Evolutionary conservation across 2,113 vertebrate species (phyloP), one percentile per base, ranked within the genome.

Genomic region (Lipophrys pholis): DNA sequence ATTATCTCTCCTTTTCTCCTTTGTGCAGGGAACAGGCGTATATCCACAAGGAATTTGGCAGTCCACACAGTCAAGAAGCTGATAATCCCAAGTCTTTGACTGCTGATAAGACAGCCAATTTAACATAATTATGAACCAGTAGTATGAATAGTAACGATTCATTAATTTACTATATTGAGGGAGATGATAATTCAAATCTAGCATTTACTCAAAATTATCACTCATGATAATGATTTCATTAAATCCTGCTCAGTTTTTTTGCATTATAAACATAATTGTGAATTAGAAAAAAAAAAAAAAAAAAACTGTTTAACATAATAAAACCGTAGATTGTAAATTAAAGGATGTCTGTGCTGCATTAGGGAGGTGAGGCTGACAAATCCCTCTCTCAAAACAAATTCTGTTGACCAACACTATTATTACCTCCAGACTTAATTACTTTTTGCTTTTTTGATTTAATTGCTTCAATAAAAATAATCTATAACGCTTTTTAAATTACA

Each of bases 401-500:
- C 92, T 97, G 95, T 98, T 98, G 96, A 98, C 96, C 96, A 99
- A 97, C 95, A 96, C 95, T 96, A 96, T 97, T 96, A 98, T 96
- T 97, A 96, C 94, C 93, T 94, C 93, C 49, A 92, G 92, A 93
- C 94, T 95, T 96, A 97, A 96, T 98, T 96, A 93, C 95, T 91
- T 95, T 95, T 95, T 95, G 89, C 94, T 96, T 97, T 98, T 98
- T 97, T 95, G 95, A 95, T 98, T 97, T 97, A 98, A 99, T 98
- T 95, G 95, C 96, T 93, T 96, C 96, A 96, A 97, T 96, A 96
- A 96, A 97, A 96, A 95, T 95, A 94, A 95, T 95, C 95, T 96
- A 96, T 97, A 97, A 97, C 95, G 95, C 95, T 95, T 96, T 98
- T 98, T 97, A 97, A 97, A 98, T 98, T 98, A 97, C 94, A 96